Conservation (phyloP, 1,140 invertebrate species). For the Bombus turneri region DNA sequence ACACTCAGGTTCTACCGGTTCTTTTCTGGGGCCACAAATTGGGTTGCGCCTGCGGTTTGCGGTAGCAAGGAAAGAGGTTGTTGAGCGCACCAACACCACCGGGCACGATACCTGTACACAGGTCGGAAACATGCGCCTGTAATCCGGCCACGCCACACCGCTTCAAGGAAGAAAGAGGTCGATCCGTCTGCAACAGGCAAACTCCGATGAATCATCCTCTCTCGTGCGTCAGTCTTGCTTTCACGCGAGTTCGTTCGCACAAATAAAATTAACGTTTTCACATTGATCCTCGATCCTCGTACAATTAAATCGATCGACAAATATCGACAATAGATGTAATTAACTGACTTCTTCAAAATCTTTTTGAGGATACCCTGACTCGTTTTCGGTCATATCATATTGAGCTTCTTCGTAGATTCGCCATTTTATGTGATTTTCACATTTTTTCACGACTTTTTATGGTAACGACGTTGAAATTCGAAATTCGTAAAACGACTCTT, state of each 20-base stretch:
- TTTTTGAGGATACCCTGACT: background rate
- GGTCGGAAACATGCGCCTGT: background rate
- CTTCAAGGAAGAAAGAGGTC: constrained; percentile 65
- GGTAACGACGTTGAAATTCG: background rate
- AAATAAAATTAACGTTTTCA: constrained; percentile 3
- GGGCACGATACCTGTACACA: constrained; percentile 18
- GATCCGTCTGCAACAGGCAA: constrained; percentile 65
- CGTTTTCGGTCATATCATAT: background rate
- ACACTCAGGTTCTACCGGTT: constrained; percentile 15
- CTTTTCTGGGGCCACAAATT: constrained; percentile 32
- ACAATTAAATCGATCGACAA: background rate
- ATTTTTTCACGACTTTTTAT: background rate
- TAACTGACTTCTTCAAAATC: background rate
- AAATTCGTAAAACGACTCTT: background rate
- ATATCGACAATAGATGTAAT: background rate
- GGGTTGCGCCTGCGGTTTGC: constrained; percentile 46
- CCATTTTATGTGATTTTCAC: too few relatives aligned
- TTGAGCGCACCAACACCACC: constrained; percentile 6
- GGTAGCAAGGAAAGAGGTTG: constrained; percentile 44
- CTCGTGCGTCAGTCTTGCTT: constrained; percentile 31
- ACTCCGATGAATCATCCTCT: constrained; percentile 69
- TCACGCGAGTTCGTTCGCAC: constrained; percentile 8
- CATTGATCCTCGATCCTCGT: background rate
- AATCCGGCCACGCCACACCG: constrained; percentile 32
- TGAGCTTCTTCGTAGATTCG: too few relatives aligned